These are phyloP conservation scores for Tonatia bakeri DNA, from an alignment of 2,113 vertebrate genomes.

Conservation along the genomic window DNA sequence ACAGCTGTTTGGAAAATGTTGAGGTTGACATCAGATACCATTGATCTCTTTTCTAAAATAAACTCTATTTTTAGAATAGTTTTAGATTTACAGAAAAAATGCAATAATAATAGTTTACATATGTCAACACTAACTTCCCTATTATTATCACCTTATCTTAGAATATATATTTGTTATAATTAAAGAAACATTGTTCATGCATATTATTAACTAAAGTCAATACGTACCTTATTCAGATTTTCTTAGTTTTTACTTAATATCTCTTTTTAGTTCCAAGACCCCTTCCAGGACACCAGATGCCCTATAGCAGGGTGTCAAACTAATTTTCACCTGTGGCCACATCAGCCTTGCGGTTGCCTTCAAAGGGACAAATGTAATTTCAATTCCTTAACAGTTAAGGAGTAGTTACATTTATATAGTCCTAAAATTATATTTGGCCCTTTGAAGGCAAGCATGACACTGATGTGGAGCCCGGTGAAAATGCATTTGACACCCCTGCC, in stretches of 20 bases:
- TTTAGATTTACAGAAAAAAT: neutral
- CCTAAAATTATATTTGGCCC: too few relatives aligned
- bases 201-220: neutral
- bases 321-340: too few relatives aligned
- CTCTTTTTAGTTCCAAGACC: neutral
- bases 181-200: neutral
- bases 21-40: neutral
- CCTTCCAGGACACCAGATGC: neutral
- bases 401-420: too few relatives aligned
- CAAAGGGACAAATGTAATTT: too few relatives aligned
- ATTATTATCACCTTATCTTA: neutral
- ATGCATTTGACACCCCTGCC: neutral
- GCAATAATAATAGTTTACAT: neutral
- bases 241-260: neutral
- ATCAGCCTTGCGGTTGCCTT: too few relatives aligned
- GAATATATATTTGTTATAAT: neutral
- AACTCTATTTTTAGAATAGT: neutral
- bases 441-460: too few relatives aligned
- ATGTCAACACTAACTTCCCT: neutral
- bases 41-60: neutral
- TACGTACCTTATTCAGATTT: neutral
- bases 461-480: too few relatives aligned
- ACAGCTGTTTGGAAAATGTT: neutral
- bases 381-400: too few relatives aligned
- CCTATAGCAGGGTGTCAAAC: neutral